Evolutionary conservation across 2,797 vertebrate species (phyloP).

Genomic region (Halcyon leucocephala): DNA sequence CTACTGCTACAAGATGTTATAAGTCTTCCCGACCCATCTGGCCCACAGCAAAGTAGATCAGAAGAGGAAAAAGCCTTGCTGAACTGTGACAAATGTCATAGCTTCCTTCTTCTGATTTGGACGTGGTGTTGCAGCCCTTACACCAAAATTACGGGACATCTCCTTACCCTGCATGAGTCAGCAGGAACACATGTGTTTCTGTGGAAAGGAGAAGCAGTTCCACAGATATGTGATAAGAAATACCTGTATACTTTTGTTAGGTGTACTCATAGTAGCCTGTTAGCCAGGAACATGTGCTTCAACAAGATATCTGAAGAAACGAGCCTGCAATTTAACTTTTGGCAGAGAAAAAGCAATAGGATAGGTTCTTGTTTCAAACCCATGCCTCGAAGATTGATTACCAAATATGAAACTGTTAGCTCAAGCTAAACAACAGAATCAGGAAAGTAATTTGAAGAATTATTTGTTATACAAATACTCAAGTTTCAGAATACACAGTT

Average conservation of each 20-base stretch:
- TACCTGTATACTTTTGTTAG: not conserved
- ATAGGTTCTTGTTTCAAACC: not conserved
- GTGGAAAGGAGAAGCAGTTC: not conserved
- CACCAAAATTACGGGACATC: not conserved
- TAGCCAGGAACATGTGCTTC: not conserved
- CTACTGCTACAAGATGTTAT: fast-evolving
- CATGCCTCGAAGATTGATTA: not conserved
- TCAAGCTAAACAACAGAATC: not conserved
- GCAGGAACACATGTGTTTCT: not conserved
- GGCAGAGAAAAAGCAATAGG: not conserved
- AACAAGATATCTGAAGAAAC: not conserved
- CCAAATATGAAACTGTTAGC: not conserved
- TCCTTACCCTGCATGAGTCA: fast-evolving
- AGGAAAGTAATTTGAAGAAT: not conserved
- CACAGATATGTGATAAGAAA: fast-evolving
- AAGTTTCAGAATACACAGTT: not conserved
- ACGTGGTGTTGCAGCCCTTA: not conserved
- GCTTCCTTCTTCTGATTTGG: not conserved
- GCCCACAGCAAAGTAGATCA: not conserved
- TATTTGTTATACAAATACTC: not conserved
- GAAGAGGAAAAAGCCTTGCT: not conserved
- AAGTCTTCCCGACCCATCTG: not conserved
- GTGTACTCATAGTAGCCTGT: fast-evolving
- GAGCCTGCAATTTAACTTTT: not conserved
- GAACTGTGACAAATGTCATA: not conserved